Conservation (phyloP, 2,113 vertebrate species). For the Hippocampus barbouri region DNA sequence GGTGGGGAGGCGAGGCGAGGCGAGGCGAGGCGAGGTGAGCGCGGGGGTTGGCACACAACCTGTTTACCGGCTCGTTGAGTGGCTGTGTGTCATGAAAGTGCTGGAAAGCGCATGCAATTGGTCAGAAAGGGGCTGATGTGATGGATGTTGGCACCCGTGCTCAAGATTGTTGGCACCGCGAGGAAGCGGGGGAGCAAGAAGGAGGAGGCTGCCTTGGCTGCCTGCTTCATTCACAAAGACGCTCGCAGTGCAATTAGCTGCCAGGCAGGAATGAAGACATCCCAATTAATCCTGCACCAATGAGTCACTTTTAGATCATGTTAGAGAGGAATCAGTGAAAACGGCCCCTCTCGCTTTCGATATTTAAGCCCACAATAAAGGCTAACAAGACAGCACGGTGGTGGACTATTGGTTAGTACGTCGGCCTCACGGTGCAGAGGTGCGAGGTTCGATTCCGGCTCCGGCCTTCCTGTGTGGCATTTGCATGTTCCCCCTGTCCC, state of each 20-base stretch:
- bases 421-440: too few species aligned
- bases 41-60: constrained; percentile 44
- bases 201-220: constrained; percentile 39
- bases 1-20: constrained; percentile 29
- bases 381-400: too few species aligned
- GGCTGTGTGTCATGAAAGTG: not conserved
- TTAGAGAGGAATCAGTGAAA: not conserved
- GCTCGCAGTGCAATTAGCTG: constrained; percentile 35
- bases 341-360: not conserved
- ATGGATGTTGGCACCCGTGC: not conserved
- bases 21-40: constrained; percentile 57
- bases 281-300: constrained; percentile 7
- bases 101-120: constrained; percentile 9
- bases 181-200: constrained; percentile 18
- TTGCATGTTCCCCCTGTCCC: too few species aligned
- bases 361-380: not conserved
- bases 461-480: too few species aligned
- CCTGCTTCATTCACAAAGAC: constrained; percentile 64
- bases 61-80: constrained; percentile 35
- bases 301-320: not conserved
- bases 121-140: constrained; percentile 13
- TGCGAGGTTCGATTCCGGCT: too few species aligned
- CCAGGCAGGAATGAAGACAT: constrained; percentile 9
- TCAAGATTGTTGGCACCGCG: constrained; percentile 4
- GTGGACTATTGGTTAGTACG: too few species aligned